These are phyloP conservation scores for Drosophila sucinea DNA, from an alignment of 1,140 invertebrate genomes.

Conservation along the genomic window DNA sequence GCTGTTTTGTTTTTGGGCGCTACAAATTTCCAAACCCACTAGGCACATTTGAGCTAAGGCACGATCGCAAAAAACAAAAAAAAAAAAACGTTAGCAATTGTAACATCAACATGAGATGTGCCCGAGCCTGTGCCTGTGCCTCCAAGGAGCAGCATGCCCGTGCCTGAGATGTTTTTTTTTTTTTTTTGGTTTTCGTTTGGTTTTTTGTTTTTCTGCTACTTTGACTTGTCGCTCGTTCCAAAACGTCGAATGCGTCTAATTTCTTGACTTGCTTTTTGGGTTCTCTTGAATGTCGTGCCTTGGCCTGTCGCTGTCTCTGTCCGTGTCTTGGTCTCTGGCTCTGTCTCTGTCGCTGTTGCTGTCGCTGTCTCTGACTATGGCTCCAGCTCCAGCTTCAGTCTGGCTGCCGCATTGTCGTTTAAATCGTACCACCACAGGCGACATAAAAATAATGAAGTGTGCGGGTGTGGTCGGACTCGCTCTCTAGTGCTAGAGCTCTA, in stretches of 20 bases:
- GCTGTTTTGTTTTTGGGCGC: conserved; percentile 52
- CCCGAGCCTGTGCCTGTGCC: conserved; percentile 28
- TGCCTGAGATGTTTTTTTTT: conserved; percentile 11
- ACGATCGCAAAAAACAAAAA: conserved; percentile 55
- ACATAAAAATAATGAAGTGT: conserved; percentile 83
- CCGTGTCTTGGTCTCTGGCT: not conserved
- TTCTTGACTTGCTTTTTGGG: conserved; percentile 67
- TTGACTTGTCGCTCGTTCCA: conserved; percentile 77
- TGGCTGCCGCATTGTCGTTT: conserved; percentile 75
- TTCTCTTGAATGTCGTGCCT: conserved; percentile 53
- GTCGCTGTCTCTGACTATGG: not conserved
- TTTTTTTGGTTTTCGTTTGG: conserved; percentile 39
- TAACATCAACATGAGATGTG: conserved; percentile 81
- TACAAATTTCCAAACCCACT: conserved; percentile 78
- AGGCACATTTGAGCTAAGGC: conserved; percentile 72
- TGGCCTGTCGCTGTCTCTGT: conserved; percentile 8
- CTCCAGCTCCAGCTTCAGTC: conserved; percentile 25
- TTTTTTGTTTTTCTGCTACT: conserved; percentile 55
- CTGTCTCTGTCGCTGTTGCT: not conserved
- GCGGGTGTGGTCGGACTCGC: conserved; percentile 83
- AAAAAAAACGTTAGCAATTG: conserved; percentile 61
- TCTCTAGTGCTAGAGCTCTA: conserved; percentile 36
- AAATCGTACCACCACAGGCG: conserved; percentile 83
- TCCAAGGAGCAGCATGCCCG: conserved; percentile 15
- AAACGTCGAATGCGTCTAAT: conserved; percentile 81